Percentiles rank a stretch among this genome's conserved stretches.
These are phyloP conservation scores for Kryphioiulus occultus DNA, from an alignment of 2,888 invertebrate genomes.

Conservation along the genomic window DNA sequence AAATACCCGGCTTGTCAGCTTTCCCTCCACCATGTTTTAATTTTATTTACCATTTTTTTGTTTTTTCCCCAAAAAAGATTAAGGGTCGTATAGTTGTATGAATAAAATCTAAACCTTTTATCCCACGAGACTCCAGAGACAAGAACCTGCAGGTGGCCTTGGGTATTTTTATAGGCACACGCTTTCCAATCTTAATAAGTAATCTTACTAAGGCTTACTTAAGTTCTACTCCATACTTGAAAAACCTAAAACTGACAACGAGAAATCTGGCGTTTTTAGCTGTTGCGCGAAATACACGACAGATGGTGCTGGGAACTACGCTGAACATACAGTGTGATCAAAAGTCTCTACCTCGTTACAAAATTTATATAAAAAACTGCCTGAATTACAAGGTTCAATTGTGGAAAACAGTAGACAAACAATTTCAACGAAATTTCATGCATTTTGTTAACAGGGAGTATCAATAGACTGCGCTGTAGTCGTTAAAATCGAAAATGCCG, in stretches of 20 bases:
- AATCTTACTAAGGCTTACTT: neutral
- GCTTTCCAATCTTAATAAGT: neutral
- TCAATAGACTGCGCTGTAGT: too few species aligned
- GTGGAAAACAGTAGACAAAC: too few species aligned
- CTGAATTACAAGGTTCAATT: too few species aligned
- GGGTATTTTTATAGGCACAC: neutral
- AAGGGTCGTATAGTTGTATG: conserved; percentile 2
- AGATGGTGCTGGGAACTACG: too few species aligned
- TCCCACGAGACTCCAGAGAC: neutral
- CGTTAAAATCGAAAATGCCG: too few species aligned
- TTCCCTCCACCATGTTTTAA: neutral
- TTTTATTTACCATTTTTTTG: neutral
- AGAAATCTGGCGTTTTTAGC: too few species aligned
- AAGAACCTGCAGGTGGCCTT: neutral
- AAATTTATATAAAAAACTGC: too few species aligned
- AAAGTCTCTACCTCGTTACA: too few species aligned
- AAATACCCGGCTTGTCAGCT: neutral
- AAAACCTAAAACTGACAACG: neutral
- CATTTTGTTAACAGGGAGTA: too few species aligned
- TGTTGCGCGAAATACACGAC: too few species aligned
- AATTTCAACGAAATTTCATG: too few species aligned
- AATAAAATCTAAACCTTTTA: neutral
- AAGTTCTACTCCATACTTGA: neutral
- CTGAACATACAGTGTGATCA: too few species aligned
- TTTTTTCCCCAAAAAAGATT: neutral